These are phyloP conservation scores for Catotricha subobsoleta DNA, from an alignment of 2,888 invertebrate genomes.

Conservation along the genomic window DNA sequence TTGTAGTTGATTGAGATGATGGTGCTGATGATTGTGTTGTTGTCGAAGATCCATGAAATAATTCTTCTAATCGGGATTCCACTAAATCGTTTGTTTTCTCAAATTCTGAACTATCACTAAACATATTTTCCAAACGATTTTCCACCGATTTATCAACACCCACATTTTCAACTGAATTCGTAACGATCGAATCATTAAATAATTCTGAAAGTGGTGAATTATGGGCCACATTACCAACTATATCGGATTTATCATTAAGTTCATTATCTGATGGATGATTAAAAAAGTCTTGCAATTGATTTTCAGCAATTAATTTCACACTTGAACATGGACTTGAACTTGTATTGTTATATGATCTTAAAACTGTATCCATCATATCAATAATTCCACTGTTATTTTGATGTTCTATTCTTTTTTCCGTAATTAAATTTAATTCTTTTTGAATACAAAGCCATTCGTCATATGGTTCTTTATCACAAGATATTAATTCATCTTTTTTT, in stretches of 20 bases:
- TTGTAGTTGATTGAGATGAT: not conserved
- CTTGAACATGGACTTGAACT: not conserved
- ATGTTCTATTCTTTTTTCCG: conserved; percentile 12
- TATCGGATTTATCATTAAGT: not conserved
- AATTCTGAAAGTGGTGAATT: conserved; percentile 20
- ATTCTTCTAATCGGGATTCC: conserved; percentile 26
- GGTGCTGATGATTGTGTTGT: not conserved
- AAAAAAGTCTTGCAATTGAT: conserved; percentile 19
- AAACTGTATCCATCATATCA: conserved; percentile 8
- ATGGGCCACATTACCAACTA: not conserved
- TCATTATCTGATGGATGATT: conserved; percentile 6
- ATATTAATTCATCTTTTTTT: conserved; percentile 11
- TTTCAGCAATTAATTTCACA: conserved; percentile 13
- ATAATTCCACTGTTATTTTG: conserved; percentile 5
- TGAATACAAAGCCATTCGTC: conserved; percentile 52
- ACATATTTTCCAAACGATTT: conserved; percentile 28
- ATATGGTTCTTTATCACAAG: conserved; percentile 27
- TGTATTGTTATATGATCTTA: conserved; percentile 11
- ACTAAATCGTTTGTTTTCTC: conserved; percentile 20
- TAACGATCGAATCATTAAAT: conserved; percentile 19
- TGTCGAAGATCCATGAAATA: conserved; percentile 21
- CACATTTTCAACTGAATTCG: conserved; percentile 8
- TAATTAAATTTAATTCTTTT: conserved; percentile 38
- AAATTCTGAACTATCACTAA: conserved; percentile 17
- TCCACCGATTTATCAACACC: conserved; percentile 23